These are phyloP conservation scores for Plectropomus leopardus DNA, from an alignment of 2,113 vertebrate genomes.

Conservation along the genomic window DNA sequence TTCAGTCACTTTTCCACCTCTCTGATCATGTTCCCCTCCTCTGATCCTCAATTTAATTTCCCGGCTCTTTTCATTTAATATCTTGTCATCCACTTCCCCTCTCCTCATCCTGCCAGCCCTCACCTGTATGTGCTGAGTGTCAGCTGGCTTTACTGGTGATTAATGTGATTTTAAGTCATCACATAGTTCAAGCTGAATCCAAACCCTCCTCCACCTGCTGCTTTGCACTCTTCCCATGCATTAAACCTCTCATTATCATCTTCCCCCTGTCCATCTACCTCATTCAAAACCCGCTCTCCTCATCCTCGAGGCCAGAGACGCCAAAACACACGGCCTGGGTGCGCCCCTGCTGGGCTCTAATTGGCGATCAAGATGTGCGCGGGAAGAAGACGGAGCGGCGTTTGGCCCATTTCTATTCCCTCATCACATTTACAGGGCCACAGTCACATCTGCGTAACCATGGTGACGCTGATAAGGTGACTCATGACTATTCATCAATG, in stretches of 20 bases:
- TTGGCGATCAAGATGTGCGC: constrained; percentile 78
- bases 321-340: constrained; percentile 42
- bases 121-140: constrained; percentile 34
- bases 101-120: constrained; percentile 22
- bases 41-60: constrained; percentile 69
- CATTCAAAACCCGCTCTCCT: constrained; percentile 9
- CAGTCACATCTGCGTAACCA: constrained; percentile 81
- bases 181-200: constrained; percentile 28
- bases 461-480: constrained; percentile 82
- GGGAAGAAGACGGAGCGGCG: constrained; percentile 59
- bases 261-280: not conserved
- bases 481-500: constrained; percentile 84
- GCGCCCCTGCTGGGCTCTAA: constrained; percentile 64
- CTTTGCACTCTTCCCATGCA: not conserved
- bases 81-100: constrained; percentile 60
- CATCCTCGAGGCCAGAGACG: not conserved
- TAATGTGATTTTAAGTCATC: constrained; percentile 35
- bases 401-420: constrained; percentile 75
- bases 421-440: constrained; percentile 73
- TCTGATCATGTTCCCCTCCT: constrained; percentile 33
- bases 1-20: constrained; percentile 48
- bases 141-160: constrained; percentile 30
- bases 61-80: constrained; percentile 61
- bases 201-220: constrained; percentile 2
- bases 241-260: constrained; percentile 7